phyloP scores from a whole-genome alignment of 2,113 vertebrate genomes.

The Cyprinodon brontotheroides region DNA sequence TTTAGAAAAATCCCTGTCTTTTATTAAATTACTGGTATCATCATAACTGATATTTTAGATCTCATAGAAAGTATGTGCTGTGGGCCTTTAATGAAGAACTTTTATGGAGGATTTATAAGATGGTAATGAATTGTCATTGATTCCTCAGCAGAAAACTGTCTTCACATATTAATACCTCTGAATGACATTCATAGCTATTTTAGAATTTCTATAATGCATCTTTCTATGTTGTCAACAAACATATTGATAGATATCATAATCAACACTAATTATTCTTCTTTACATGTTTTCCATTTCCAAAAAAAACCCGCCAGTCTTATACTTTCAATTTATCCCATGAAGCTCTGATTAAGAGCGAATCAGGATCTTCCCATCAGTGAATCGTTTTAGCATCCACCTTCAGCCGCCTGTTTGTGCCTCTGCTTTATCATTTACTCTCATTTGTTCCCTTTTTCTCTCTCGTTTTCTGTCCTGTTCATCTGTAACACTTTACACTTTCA shows the following conservation, averaged over 20 bases:
- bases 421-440: slow-evolving; percentile 67
- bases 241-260: neutral
- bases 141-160: no score
- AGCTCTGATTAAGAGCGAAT: slow-evolving; percentile 73
- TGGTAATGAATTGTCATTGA: no score
- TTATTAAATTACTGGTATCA: no score
- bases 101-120: no score
- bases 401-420: slow-evolving; percentile 3
- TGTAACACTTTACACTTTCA: slow-evolving; percentile 28
- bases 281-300: slow-evolving; percentile 77
- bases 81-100: no score
- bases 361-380: slow-evolving; percentile 61
- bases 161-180: neutral
- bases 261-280: slow-evolving; percentile 67
- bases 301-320: slow-evolving; percentile 85
- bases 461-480: slow-evolving; percentile 52
- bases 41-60: no score
- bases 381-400: slow-evolving; percentile 52
- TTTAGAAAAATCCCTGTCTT: no score
- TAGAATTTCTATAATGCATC: slow-evolving; percentile 4
- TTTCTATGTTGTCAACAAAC: neutral
- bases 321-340: slow-evolving; percentile 90
- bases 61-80: no score
- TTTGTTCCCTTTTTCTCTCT: slow-evolving; percentile 52
- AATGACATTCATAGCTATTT: neutral